phyloP scores from a whole-genome alignment of 2,797 vertebrate species.

The Poeciliopsis presidionis region DNA sequence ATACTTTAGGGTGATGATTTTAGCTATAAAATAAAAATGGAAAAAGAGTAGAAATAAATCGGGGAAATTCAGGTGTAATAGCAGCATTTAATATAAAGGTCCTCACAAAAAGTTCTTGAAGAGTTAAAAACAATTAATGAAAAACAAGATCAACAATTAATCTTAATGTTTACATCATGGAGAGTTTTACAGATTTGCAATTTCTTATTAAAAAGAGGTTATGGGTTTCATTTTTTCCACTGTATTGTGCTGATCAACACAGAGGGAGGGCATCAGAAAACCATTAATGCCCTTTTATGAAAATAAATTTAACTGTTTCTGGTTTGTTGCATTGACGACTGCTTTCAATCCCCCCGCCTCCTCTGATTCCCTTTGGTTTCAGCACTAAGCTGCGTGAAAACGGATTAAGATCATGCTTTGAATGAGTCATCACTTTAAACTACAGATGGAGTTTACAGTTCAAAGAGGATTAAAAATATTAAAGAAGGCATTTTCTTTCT shows the following conservation, averaged over 20 bases:
- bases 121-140: too few species aligned
- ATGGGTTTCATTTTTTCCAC: constrained; percentile 13
- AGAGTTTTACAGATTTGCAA: constrained; percentile 6
- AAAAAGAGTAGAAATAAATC: too few species aligned
- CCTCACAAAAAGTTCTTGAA: too few species aligned
- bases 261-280: constrained; percentile 67
- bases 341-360: constrained; percentile 70
- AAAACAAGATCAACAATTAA: too few species aligned
- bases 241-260: constrained; percentile 33
- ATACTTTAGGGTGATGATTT: neutral
- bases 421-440: constrained; percentile 85
- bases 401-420: constrained; percentile 80
- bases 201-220: constrained; percentile 10
- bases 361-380: constrained; percentile 71
- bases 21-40: neutral
- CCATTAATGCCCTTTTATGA: constrained; percentile 64
- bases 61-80: too few species aligned
- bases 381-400: constrained; percentile 76
- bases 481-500: constrained; percentile 70
- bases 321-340: constrained; percentile 76
- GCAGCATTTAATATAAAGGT: too few species aligned
- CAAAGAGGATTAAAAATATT: constrained; percentile 84
- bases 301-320: constrained; percentile 67
- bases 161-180: neutral
- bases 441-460: constrained; percentile 83